These are phyloP conservation scores for Dinocampus coccinellae DNA, from an alignment of 2,888 invertebrate genomes.

Conservation along the genomic window DNA sequence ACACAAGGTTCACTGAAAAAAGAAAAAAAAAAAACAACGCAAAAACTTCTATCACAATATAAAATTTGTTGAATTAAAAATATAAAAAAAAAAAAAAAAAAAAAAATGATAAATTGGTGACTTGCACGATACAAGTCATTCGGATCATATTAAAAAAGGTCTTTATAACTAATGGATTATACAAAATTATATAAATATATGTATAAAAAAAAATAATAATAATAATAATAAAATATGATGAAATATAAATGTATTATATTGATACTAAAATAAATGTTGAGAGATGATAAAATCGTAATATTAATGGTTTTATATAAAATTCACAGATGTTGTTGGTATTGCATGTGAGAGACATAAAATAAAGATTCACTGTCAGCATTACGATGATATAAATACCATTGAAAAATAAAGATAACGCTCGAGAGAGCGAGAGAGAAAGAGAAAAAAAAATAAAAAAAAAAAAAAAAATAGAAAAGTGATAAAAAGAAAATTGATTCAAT, in stretches of 20 bases:
- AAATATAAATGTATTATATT: background rate
- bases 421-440: too few species aligned
- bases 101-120: background rate
- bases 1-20: background rate
- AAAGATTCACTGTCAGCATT: background rate
- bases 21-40: background rate
- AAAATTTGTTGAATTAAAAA: constrained; percentile 1
- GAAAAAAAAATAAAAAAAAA: background rate
- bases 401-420: too few species aligned
- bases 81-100: too few species aligned
- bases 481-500: background rate
- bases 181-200: too few species aligned
- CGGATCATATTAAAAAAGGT: background rate
- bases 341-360: background rate
- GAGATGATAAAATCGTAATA: background rate
- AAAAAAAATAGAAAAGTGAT: background rate
- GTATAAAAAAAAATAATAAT: background rate
- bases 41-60: background rate
- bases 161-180: background rate
- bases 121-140: background rate
- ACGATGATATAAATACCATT: background rate
- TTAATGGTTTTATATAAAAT: background rate
- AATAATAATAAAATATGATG: background rate
- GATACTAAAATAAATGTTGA: background rate
- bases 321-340: background rate